A percentile compares a stretch with the other conserved stretches of the same genome.
phyloP scores from a whole-genome alignment of 2,888 invertebrate species.

The Fragum fragum region DNA sequence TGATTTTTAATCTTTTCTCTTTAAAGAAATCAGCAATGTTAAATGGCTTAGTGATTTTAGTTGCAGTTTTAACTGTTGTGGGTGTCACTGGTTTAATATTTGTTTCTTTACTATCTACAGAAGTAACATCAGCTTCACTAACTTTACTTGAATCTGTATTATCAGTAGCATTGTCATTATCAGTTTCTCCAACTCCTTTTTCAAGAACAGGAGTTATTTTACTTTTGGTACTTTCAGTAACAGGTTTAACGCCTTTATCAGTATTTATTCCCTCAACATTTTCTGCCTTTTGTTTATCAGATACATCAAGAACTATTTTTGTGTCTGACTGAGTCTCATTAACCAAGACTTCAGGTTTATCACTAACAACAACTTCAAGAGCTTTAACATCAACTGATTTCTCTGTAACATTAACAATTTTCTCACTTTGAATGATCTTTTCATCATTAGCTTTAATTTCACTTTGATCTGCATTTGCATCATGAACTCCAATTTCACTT shows the following conservation, averaged over 20 bases:
- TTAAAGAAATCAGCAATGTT: conserved; percentile 56
- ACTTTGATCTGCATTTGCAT: too few species aligned
- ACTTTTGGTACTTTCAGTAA: not conserved
- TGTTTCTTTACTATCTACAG: not conserved
- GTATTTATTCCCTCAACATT: too few species aligned
- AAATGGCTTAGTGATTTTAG: conserved; percentile 40
- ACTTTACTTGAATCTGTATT: not conserved
- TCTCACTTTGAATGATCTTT: not conserved
- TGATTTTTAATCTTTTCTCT: conserved; percentile 58
- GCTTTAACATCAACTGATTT: not conserved
- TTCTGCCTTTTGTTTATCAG: too few species aligned
- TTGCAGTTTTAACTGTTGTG: not conserved
- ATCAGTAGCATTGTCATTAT: not conserved
- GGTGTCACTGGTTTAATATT: not conserved
- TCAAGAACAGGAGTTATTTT: not conserved
- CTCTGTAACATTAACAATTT: conserved; percentile 22
- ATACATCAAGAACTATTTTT: not conserved
- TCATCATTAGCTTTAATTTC: not conserved
- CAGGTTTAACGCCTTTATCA: too few species aligned
- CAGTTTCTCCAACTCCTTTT: not conserved
- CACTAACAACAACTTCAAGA: not conserved
- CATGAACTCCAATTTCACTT: conserved; percentile 17
- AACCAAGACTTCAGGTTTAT: not conserved
- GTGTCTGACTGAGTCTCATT: not conserved
- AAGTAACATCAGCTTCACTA: not conserved